These are phyloP conservation scores for Amblyjoppa proteus DNA, from an alignment of 2,888 invertebrate genomes.

Conservation along the genomic window DNA sequence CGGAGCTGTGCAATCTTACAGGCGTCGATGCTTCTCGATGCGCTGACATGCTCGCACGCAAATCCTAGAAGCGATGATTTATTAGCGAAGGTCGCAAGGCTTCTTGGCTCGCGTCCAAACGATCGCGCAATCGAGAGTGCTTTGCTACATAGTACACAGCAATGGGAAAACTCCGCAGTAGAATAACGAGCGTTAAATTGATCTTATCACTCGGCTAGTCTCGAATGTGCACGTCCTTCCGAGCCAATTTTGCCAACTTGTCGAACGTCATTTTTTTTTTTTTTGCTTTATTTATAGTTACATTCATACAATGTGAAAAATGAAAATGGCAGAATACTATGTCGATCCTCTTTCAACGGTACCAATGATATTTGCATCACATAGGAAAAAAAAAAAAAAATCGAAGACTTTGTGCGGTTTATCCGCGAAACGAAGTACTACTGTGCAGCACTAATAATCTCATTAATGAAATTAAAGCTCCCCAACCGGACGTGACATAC, in stretches of 20 bases:
- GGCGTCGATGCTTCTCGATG: neutral
- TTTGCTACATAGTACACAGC: neutral
- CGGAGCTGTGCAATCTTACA: neutral
- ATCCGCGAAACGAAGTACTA: too few species aligned
- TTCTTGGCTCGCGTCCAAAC: neutral
- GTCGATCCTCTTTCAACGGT: too few species aligned
- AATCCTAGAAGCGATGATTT: neutral
- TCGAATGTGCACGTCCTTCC: slow-evolving; percentile 46
- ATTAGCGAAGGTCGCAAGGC: neutral
- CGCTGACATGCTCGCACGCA: neutral
- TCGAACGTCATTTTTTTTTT: neutral
- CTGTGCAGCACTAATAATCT: too few species aligned
- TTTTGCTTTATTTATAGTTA: neutral
- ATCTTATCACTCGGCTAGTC: neutral
- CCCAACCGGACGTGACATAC: neutral
- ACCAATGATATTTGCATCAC: too few species aligned
- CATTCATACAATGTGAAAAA: neutral
- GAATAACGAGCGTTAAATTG: slow-evolving; percentile 25
- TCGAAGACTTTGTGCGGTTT: too few species aligned
- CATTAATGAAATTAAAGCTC: neutral
- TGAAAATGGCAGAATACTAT: neutral
- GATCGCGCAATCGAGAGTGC: slow-evolving; percentile 1
- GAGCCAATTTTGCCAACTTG: slow-evolving; percentile 29
- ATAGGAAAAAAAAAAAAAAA: too few species aligned
- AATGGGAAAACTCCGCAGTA: neutral